These are phyloP conservation scores for Neomicropteryx cornuta DNA, from an alignment of 1,140 invertebrate genomes.

Conservation along the genomic window DNA sequence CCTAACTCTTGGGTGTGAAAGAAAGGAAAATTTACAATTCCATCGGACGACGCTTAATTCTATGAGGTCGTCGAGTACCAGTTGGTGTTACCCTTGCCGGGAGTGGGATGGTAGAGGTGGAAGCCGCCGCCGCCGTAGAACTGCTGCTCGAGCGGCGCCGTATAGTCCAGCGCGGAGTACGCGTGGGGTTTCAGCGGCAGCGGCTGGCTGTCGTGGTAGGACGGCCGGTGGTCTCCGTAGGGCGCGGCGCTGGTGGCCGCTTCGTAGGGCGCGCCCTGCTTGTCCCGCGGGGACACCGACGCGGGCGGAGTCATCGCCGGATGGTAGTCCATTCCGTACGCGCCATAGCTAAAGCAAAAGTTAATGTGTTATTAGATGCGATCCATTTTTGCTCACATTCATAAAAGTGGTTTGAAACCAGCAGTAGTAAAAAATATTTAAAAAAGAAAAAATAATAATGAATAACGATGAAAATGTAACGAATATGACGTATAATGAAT, in stretches of 20 bases:
- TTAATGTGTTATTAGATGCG: no score
- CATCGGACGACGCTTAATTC: no score
- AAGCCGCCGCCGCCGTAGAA: constrained; percentile 76
- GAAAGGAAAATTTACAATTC: no score
- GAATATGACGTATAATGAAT: no score
- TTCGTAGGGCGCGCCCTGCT: constrained; percentile 45
- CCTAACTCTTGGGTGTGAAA: no score
- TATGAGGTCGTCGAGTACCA: constrained; percentile 74
- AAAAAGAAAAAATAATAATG: no score
- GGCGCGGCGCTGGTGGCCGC: constrained; percentile 23
- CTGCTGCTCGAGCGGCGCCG: constrained; percentile 57
- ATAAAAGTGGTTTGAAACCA: no score
- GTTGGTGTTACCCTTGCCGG: constrained; percentile 45
- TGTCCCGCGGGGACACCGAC: constrained; percentile 86
- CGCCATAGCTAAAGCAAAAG: constrained; percentile 44
- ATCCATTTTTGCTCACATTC: no score
- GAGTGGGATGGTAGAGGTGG: constrained; percentile 74
- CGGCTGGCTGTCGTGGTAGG: constrained; percentile 51
- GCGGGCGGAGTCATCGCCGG: constrained; percentile 92
- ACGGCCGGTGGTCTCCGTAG: constrained; percentile 38
- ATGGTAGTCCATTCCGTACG: constrained; percentile 70
- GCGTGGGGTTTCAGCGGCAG: constrained; percentile 84
- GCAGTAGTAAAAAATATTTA: no score
- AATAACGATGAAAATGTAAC: no score
- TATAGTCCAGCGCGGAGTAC: constrained; percentile 53